A percentile compares a stretch with the other conserved stretches of the same genome.
Conservation (phyloP, 2,888 invertebrate species). For the Dynastes maya region DNA sequence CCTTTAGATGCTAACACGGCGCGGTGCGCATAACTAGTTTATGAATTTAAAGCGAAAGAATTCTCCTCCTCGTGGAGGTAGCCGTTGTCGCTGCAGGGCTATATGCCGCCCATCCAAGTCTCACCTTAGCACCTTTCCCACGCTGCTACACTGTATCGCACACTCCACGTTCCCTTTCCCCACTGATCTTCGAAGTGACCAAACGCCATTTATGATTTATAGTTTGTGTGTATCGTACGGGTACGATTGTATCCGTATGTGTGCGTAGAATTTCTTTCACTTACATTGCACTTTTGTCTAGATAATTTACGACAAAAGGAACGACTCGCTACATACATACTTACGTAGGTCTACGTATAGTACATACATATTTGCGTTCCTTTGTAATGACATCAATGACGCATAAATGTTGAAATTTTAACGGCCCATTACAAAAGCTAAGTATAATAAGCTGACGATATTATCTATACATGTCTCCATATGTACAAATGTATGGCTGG, state of each 20-base stretch:
- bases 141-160: constrained; percentile 61
- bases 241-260: constrained; percentile 22
- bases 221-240: constrained; percentile 10
- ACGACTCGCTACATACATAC: constrained; percentile 2
- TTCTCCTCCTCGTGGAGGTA: constrained; percentile 39
- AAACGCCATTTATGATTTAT: constrained; percentile 48
- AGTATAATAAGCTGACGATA: constrained; percentile 8
- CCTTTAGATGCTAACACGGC: neutral
- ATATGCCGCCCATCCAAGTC: constrained; percentile 57
- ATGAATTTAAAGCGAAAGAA: constrained; percentile 40
- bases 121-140: constrained; percentile 62
- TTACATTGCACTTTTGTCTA: constrained; percentile 31
- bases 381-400: constrained; percentile 31
- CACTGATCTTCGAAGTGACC: constrained; percentile 54
- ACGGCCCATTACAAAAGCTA: constrained; percentile 19
- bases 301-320: constrained; percentile 35
- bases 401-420: constrained; percentile 28
- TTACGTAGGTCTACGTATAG: neutral
- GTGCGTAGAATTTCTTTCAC: constrained; percentile 39
- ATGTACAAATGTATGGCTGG: neutral
- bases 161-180: constrained; percentile 55
- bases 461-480: neutral
- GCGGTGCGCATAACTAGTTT: constrained; percentile 32
- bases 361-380: constrained; percentile 31
- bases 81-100: constrained; percentile 49